Conservation (phyloP, 2,797 vertebrate species). For the Sebastes kiyomatsui region DNA sequence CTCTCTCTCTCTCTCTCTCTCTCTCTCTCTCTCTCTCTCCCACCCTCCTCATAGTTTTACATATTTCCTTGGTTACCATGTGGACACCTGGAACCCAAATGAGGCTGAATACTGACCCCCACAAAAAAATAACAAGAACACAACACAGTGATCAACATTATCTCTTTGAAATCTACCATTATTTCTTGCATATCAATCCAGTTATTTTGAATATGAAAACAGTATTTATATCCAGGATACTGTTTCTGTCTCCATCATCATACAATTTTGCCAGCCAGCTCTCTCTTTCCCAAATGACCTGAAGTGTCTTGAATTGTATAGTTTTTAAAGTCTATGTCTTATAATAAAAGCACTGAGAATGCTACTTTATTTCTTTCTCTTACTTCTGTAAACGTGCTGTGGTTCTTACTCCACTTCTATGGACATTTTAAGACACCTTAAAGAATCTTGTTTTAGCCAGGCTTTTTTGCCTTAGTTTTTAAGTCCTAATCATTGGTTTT, state of each 20-base stretch:
- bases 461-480: too few species aligned
- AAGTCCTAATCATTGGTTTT: too few species aligned
- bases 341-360: background rate
- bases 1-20: background rate
- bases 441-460: too few species aligned
- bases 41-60: slow-evolving; percentile 8
- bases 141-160: background rate
- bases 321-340: background rate
- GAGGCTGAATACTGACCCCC: background rate
- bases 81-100: background rate
- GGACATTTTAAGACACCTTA: too few species aligned
- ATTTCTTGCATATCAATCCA: background rate
- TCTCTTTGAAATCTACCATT: background rate
- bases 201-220: background rate
- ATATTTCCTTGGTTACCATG: background rate
- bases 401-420: too few species aligned
- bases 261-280: background rate
- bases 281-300: background rate
- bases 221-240: background rate
- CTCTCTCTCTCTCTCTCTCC: background rate
- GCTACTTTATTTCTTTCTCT: background rate
- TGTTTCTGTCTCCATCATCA: background rate
- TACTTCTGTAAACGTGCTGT: background rate
- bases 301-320: slow-evolving; percentile 7
- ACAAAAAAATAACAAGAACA: background rate